Conservation (phyloP, 2,888 invertebrate species). For the Automeris io region DNA sequence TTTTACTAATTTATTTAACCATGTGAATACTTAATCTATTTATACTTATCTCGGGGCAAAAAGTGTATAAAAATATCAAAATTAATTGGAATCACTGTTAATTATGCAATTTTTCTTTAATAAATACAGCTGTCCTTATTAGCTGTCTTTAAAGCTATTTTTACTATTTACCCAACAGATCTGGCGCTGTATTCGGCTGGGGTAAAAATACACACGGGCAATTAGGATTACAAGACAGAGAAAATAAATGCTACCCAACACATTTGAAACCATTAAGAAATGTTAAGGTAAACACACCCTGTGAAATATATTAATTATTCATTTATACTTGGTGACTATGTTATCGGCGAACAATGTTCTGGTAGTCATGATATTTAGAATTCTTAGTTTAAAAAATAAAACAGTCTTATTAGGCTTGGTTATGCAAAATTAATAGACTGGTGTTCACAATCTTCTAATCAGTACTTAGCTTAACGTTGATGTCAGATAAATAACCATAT, state of each 20-base stretch:
- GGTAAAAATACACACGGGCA: conserved; percentile 91
- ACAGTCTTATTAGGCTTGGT: too few relatives aligned
- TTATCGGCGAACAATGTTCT: not conserved
- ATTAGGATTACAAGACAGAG: conserved; percentile 85
- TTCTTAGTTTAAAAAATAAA: too few relatives aligned
- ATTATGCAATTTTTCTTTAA: not conserved
- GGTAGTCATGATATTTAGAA: too few relatives aligned
- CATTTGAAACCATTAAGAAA: conserved; percentile 86
- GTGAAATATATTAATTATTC: not conserved
- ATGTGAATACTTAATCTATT: too few relatives aligned
- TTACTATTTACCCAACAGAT: conserved; percentile 42
- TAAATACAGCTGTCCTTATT: not conserved
- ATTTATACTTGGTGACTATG: not conserved
- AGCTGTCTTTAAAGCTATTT: not conserved
- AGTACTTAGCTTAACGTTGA: too few relatives aligned
- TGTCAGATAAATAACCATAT: too few relatives aligned
- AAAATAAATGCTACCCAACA: conserved; percentile 82
- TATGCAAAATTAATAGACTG: too few relatives aligned
- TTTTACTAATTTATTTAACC: too few relatives aligned
- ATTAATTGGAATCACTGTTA: too few relatives aligned
- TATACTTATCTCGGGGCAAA: too few relatives aligned
- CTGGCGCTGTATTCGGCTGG: conserved; percentile 92
- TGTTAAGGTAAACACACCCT: conserved; percentile 81
- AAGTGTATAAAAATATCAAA: too few relatives aligned
- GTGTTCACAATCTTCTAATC: too few relatives aligned